Percentiles rank a stretch among this genome's conserved stretches.
These are phyloP conservation scores for Drosophila putrida DNA, from an alignment of 2,888 invertebrate genomes.

Conservation along the genomic window DNA sequence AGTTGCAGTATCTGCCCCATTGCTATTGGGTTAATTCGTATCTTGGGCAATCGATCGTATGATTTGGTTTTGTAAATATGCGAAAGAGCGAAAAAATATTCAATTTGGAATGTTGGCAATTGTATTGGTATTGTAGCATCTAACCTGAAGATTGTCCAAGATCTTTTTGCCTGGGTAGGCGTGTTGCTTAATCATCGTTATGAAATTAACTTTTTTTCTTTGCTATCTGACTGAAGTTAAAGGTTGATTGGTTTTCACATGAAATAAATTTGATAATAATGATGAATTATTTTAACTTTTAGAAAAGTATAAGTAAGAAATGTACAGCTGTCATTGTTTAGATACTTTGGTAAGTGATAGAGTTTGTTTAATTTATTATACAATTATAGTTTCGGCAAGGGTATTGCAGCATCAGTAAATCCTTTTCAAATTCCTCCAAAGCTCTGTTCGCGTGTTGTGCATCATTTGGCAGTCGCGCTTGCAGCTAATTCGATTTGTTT, in stretches of 20 bases:
- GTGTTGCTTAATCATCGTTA: constrained; percentile 78
- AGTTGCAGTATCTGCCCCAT: constrained; percentile 40
- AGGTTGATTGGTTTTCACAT: constrained; percentile 10
- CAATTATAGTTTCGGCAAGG: neutral
- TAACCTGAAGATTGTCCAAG: constrained; percentile 31
- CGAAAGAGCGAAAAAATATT: constrained; percentile 34
- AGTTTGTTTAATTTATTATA: neutral
- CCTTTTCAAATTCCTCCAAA: neutral
- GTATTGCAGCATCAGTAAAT: constrained; percentile 1
- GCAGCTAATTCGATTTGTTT: constrained; percentile 70
- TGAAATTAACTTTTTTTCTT: constrained; percentile 79
- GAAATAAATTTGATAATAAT: neutral
- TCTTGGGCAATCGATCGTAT: constrained; percentile 68
- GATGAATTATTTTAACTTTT: neutral
- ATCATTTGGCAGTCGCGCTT: constrained; percentile 60
- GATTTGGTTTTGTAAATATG: constrained; percentile 34
- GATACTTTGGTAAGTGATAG: neutral
- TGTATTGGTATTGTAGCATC: constrained; percentile 25
- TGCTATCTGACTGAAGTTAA: neutral
- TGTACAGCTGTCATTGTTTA: neutral
- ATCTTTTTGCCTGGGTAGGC: constrained; percentile 56
- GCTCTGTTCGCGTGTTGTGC: constrained; percentile 60
- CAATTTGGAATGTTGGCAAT: constrained; percentile 58
- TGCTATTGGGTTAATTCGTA: constrained; percentile 67
- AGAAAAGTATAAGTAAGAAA: neutral